Evolutionary conservation across 2,797 vertebrate species (phyloP), one percentile per base, ranked within the genome.

Genomic region (Clamator glandarius): DNA sequence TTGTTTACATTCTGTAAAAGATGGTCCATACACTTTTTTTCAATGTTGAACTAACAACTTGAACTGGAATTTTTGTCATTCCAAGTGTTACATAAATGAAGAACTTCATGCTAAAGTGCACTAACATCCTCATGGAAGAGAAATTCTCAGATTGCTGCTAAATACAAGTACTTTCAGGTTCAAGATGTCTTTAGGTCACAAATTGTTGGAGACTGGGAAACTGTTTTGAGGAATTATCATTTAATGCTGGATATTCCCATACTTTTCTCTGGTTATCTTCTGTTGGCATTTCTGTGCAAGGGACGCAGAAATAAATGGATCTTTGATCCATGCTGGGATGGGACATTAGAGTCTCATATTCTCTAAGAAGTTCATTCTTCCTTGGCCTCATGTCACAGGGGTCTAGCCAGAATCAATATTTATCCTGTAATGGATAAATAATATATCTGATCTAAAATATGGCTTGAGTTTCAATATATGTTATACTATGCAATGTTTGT

Each of bases 321-420:
- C 48, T 89, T 79, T 52, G 16, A 15, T 36, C 44, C 58, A 20
- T 59, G 67, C 23, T 48, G 50, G 48, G 42, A 52, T 4, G 44
- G 26, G 5, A 64, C 31, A 69, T 64, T 24, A 69, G 41, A n/a
- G 18, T 51, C 29, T 48, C 31, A 35, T 28, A 25, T 24, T 79
- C 39, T 51, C 50, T 44, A 67, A 80, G 79, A 23, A 41, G 4
- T 78, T 84, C 8, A 29, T 76, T 80, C 93, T 42, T 75, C 64
- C 54, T 83, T 70, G 46, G 66, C 17, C 11, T 92, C 11, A 5
- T 48, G 44, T 88, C 76, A 46, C 50, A 50, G 24, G 18, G 79
- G 10, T 73, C 46, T 83, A 62, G 61, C 64, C 90, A 92, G 66
- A 83, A 83, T 75, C 79, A 95, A 83, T 90, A 93, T 90, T 92